Evolutionary conservation across 1,140 invertebrate species (phyloP).

Genomic region (Propsilocerus akamusi): DNA sequence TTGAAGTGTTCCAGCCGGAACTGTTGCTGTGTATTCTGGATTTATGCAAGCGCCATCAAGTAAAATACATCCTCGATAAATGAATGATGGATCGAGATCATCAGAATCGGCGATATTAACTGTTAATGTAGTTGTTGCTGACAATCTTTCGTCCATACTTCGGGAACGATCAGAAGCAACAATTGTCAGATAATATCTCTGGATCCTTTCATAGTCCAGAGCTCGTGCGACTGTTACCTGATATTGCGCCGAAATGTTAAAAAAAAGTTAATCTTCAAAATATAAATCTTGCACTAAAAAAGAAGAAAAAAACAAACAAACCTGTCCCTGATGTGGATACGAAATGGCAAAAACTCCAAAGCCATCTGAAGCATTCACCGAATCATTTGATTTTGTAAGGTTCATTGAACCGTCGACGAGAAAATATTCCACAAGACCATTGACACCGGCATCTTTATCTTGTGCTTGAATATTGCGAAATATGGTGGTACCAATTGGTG

Average conservation of each 20-base stretch:
- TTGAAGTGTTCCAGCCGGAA: background rate
- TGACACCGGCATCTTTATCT: slow-evolving; percentile 72
- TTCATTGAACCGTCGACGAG: slow-evolving; percentile 38
- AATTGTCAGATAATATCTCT: slow-evolving; percentile 65
- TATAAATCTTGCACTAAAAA: no score
- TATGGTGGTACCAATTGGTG: slow-evolving; percentile 69
- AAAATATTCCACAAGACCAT: slow-evolving; percentile 68
- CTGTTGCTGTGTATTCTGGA: slow-evolving; percentile 36
- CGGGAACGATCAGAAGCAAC: slow-evolving; percentile 60
- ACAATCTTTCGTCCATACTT: slow-evolving; percentile 44
- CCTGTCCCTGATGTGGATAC: slow-evolving; percentile 55
- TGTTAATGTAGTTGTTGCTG: slow-evolving; percentile 57
- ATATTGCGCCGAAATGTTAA: no score
- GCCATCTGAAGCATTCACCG: slow-evolving; percentile 53
- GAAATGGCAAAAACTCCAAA: slow-evolving; percentile 62
- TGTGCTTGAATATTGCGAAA: slow-evolving; percentile 66
- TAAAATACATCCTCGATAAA: slow-evolving; percentile 54
- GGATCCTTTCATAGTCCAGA: slow-evolving; percentile 63
- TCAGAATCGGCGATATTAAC: slow-evolving; percentile 66
- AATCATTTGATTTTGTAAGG: slow-evolving; percentile 31
- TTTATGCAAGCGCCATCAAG: slow-evolving; percentile 54
- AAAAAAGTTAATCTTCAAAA: no score
- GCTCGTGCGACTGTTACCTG: slow-evolving; percentile 59
- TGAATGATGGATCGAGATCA: slow-evolving; percentile 65
- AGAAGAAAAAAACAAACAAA: background rate